phyloP scores from a whole-genome alignment of 2,888 invertebrate species.

The Nomada fabriciana region DNA sequence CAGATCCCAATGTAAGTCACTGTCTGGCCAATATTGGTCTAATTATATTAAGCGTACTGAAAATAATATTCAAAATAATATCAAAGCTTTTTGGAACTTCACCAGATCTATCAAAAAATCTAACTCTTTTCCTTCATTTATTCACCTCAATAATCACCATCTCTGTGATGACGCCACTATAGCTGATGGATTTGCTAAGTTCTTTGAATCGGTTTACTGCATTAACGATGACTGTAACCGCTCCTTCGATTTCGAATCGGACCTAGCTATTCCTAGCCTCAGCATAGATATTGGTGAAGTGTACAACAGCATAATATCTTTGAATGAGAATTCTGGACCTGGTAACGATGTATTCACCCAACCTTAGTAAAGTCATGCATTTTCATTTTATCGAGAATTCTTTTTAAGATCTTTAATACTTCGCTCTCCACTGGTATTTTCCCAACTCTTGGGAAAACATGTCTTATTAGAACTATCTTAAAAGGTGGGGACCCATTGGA shows the following conservation, averaged over 20 bases:
- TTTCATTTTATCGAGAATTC: neutral
- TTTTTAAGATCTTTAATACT: neutral
- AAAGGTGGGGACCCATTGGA: no score
- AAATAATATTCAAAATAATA: neutral
- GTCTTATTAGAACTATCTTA: no score
- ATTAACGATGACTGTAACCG: neutral
- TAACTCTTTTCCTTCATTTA: neutral
- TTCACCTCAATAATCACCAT: neutral
- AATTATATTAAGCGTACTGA: neutral
- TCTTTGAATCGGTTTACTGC: constrained; percentile 5
- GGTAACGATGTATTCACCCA: constrained; percentile 13
- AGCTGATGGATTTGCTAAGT: constrained; percentile 6
- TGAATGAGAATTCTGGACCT: neutral
- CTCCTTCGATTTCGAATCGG: neutral
- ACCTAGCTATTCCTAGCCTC: neutral
- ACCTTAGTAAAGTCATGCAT: neutral
- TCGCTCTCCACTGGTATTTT: no score
- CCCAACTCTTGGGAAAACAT: no score
- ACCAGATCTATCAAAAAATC: neutral
- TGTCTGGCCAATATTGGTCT: neutral
- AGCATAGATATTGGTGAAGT: constrained; percentile 8
- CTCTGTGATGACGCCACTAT: neutral
- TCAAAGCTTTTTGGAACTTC: neutral
- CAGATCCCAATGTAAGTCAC: neutral
- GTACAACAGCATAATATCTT: neutral